Conservation (phyloP, 1,140 invertebrate species). For the Danaus plexippus region DNA sequence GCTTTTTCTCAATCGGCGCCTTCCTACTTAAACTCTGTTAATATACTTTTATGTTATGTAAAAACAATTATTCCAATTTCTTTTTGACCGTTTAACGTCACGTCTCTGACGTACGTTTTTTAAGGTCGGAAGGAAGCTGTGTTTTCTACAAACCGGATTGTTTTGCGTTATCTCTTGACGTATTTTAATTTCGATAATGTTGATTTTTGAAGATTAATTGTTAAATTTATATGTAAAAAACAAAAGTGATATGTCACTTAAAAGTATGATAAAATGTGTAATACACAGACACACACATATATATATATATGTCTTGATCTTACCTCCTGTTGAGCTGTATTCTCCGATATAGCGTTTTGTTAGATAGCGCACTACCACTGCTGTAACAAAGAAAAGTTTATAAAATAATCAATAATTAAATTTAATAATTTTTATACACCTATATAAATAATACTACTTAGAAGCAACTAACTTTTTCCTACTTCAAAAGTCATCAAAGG, state of each 20-base stretch:
- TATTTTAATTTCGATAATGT: no score
- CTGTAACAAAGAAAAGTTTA: constrained; percentile 74
- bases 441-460: neutral
- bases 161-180: no score
- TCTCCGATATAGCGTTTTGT: constrained; percentile 87
- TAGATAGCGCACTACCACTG: constrained; percentile 84
- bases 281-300: neutral
- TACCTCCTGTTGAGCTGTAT: constrained; percentile 85
- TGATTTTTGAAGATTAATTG: no score
- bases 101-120: constrained; percentile 28
- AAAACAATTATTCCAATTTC: constrained; percentile 15
- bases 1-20: constrained; percentile 3
- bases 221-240: no score
- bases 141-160: constrained; percentile 1
- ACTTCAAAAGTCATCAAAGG: constrained; percentile 32
- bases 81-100: constrained; percentile 13
- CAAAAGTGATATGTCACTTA: constrained; percentile 4
- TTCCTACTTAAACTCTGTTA: neutral
- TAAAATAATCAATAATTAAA: no score
- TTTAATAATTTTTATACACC: no score
- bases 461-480: constrained; percentile 1
- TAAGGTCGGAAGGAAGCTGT: constrained; percentile 42
- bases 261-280: constrained; percentile 3
- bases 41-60: constrained; percentile 6
- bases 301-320: constrained; percentile 37